These are phyloP conservation scores for Nemurella pictetii DNA, from an alignment of 2,888 invertebrate species.

Conservation along the genomic window DNA sequence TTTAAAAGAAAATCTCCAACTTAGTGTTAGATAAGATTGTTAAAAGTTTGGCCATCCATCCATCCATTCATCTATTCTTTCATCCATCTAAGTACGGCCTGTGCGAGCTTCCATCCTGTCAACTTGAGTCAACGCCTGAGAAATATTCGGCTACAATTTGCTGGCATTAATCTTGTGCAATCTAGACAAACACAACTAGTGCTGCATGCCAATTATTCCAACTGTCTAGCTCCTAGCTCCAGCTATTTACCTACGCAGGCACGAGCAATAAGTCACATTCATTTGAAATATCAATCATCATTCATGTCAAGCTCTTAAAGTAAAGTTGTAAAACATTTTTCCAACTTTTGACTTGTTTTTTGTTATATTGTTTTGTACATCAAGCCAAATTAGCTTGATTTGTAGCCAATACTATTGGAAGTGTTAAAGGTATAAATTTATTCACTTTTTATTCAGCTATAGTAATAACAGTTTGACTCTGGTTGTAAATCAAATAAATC, in stretches of 20 bases:
- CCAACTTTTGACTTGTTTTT: neutral
- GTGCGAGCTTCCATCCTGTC: neutral
- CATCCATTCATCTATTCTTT: neutral
- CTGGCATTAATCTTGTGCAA: neutral
- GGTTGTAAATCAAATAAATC: neutral
- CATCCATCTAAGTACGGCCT: neutral
- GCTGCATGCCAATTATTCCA: neutral
- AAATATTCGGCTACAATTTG: neutral
- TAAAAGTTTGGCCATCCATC: neutral
- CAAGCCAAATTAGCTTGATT: neutral
- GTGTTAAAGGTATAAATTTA: neutral
- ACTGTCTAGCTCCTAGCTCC: neutral
- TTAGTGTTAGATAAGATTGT: neutral
- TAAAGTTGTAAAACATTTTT: neutral
- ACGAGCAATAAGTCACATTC: neutral
- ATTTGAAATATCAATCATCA: neutral
- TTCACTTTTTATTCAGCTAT: neutral
- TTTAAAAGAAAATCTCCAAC: neutral
- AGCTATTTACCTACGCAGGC: neutral
- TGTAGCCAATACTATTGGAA: neutral
- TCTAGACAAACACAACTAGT: neutral
- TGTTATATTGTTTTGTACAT: neutral
- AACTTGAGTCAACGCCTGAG: neutral
- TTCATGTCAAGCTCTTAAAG: neutral
- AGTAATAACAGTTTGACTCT: neutral